Conservation (phyloP, 53 echinoderm and acorn worm species). For the Luidia sarsii region DNA sequence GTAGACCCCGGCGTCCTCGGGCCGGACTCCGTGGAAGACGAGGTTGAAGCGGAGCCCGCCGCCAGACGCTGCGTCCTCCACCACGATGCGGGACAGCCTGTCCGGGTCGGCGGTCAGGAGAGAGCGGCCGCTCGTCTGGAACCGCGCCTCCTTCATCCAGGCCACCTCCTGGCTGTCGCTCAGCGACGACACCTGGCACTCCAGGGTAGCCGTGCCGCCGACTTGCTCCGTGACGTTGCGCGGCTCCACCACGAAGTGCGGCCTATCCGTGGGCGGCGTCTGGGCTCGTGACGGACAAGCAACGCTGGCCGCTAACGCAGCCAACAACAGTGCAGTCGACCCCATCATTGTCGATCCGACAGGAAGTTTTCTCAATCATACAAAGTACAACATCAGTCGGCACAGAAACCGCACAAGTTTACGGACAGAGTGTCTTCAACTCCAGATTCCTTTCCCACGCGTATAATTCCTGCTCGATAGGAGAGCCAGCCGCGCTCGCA, state of each 20-base stretch:
- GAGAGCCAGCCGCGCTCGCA: too few relatives aligned
- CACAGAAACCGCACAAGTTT: too few relatives aligned
- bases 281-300: conserved; percentile 7
- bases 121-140: conserved; percentile 67
- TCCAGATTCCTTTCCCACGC: too few relatives aligned
- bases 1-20: conserved; percentile 62
- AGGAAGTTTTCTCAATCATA: too few relatives aligned
- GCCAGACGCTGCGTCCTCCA: conserved; percentile 24
- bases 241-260: conserved; percentile 41
- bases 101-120: conserved; percentile 30
- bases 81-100: conserved; percentile 41
- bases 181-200: conserved; percentile 61
- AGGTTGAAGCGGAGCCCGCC: conserved; percentile 61
- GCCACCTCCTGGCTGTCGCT: conserved; percentile 65
- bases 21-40: conserved; percentile 51
- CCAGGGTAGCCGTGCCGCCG: conserved; percentile 58
- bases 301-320: background rate
- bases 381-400: too few relatives aligned
- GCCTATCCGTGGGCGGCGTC: background rate
- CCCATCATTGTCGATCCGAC: background rate
- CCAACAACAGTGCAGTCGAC: background rate
- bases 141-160: conserved; percentile 73
- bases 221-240: conserved; percentile 9
- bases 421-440: too few relatives aligned
- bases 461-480: too few relatives aligned